These are phyloP conservation scores for Drosophila borealis DNA, from an alignment of 2,888 invertebrate species.

Conservation along the genomic window DNA sequence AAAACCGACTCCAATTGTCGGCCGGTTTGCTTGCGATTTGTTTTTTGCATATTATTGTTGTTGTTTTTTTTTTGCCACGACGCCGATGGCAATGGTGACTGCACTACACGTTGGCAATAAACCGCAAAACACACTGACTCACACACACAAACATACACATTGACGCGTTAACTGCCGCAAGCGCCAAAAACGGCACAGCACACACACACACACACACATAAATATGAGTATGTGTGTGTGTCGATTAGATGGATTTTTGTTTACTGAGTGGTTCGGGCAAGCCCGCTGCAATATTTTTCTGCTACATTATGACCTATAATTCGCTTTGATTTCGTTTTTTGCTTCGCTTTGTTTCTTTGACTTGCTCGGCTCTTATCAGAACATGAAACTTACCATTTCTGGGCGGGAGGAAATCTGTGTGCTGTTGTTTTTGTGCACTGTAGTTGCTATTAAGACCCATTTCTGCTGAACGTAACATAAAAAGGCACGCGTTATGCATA, in stretches of 20 bases:
- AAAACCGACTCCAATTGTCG: slow-evolving; percentile 23
- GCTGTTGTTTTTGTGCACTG: slow-evolving; percentile 31
- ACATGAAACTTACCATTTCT: slow-evolving; percentile 56
- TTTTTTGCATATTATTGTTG: slow-evolving; percentile 10
- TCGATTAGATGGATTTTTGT: slow-evolving; percentile 43
- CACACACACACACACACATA: slow-evolving; percentile 2
- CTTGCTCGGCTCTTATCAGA: slow-evolving; percentile 27
- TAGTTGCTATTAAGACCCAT: slow-evolving; percentile 54
- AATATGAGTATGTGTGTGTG: slow-evolving; percentile 5
- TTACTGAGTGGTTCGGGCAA: slow-evolving; percentile 20
- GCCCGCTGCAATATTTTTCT: slow-evolving; percentile 35
- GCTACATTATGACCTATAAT: slow-evolving; percentile 39
- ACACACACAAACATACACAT: slow-evolving; percentile 15
- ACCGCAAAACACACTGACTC: slow-evolving; percentile 21
- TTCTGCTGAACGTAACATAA: slow-evolving; percentile 11
- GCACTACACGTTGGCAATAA: slow-evolving; percentile 46
- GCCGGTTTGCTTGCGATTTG: slow-evolving; percentile 51
- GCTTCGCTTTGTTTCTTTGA: slow-evolving; percentile 10
- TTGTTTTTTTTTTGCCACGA: slow-evolving; percentile 37
- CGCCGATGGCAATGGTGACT: slow-evolving; percentile 2
- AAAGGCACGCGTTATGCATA: slow-evolving; percentile 38
- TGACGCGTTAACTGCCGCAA: slow-evolving; percentile 1
- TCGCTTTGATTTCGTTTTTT: slow-evolving; percentile 2
- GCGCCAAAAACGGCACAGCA: slow-evolving; percentile 37
- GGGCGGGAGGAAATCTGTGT: slow-evolving; percentile 31